Evolutionary conservation across 2,797 vertebrate species (phyloP), one percentile per base, ranked within the genome.

Genomic region (Tauraco hartlaubi): DNA sequence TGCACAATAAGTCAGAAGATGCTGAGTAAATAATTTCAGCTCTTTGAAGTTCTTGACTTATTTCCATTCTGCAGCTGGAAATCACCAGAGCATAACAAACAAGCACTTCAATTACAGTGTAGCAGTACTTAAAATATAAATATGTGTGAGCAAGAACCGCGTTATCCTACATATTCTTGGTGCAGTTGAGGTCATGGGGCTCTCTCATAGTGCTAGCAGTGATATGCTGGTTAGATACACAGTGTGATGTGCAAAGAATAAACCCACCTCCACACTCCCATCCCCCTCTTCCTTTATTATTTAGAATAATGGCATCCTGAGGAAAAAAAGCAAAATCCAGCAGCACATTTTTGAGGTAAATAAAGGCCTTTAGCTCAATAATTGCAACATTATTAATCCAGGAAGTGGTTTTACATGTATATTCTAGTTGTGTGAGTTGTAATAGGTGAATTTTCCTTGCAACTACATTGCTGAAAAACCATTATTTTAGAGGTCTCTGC

Each of bases 1-100:
- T 79, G 16, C 43, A 61, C 76, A 95, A 61, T 84, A 92, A 81
- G 20, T 79, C 85, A 85, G 44, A 88, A 88, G 85, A 84, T 25
- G 52, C 56, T 92, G 83, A 96, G 74, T 89, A 93, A 96, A 94
- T 94, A 74, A 89, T 87, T 95, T 88, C 56, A 74, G 6, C 20
- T 49, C 77, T 93, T 92, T 93, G 90, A 95, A 92, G 67, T 51
- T 51, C 77, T 64, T 3, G 1, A 76, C 28, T 81, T 90, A 39
- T 82, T 94, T 95, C 75, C 68, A 71, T 92, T 76, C 74, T 77
- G 71, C 80, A 88, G 41, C 59, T 90, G 71, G 90, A 96, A 96
- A 84, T 91, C 69, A 86, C 81, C 48, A 80, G 85, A 90, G 77
- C 67, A 15, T 85, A 73, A 68, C 72, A 82, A 82, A 9, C 41